Evolutionary conservation across 2,113 vertebrate genomes (phyloP).

Genomic region (Electrona antarctica): DNA sequence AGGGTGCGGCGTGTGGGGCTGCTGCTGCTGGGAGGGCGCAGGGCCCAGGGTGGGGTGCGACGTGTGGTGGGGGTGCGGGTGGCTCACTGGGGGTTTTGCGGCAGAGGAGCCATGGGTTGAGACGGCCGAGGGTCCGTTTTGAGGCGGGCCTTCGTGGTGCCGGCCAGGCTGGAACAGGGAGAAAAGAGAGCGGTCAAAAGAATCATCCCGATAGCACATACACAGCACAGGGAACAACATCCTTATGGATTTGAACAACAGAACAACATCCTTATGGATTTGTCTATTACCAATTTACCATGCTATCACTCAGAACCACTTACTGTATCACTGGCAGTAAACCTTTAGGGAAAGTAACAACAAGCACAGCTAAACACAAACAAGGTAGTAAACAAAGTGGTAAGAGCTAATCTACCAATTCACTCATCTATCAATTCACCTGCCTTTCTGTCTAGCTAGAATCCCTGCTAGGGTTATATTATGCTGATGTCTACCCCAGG

Average conservation of each 20-base stretch:
- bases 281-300: neutral
- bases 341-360: neutral
- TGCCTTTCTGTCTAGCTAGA: constrained; percentile 10
- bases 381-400: neutral
- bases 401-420: constrained; percentile 19
- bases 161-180: constrained; percentile 55
- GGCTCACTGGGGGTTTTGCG: constrained; percentile 61
- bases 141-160: constrained; percentile 74
- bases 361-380: neutral
- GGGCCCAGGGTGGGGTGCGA: constrained; percentile 72
- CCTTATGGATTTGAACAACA: neutral
- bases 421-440: neutral
- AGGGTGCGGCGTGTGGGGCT: constrained; percentile 72
- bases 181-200: neutral
- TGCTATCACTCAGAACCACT: neutral
- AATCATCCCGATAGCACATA: neutral
- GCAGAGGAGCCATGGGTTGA: constrained; percentile 38
- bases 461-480: neutral
- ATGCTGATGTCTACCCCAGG: neutral
- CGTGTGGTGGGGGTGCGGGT: constrained; percentile 74
- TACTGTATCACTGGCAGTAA: neutral
- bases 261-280: neutral
- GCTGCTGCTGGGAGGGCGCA: constrained; percentile 55
- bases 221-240: neutral
- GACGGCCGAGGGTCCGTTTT: constrained; percentile 79